Evolutionary conservation across 2,113 vertebrate genomes (phyloP).

Genomic region (Oncorhynchus keta): DNA sequence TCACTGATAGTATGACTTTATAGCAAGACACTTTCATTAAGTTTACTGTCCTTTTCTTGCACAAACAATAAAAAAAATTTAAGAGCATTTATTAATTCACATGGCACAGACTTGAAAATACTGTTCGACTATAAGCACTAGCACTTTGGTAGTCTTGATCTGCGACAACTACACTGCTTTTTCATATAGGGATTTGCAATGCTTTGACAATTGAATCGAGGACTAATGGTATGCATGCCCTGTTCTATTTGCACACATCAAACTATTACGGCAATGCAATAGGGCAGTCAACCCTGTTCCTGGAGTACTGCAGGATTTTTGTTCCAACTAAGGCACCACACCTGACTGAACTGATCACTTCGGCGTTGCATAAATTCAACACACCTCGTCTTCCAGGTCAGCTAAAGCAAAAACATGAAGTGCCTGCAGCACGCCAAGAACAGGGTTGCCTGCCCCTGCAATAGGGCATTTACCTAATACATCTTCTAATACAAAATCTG

Average conservation of each 20-base stretch:
- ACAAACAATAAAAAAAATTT: not conserved
- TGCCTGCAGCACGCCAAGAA: too few relatives aligned
- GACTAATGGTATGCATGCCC: not conserved
- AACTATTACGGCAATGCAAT: constrained; percentile 19
- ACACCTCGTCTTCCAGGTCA: too few relatives aligned
- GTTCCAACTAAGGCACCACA: too few relatives aligned
- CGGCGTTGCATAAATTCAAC: too few relatives aligned
- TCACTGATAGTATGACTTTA: not conserved
- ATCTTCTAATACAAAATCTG: constrained; percentile 27
- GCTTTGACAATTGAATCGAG: not conserved
- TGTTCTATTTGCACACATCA: not conserved
- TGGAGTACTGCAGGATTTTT: too few relatives aligned
- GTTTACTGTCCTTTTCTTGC: not conserved
- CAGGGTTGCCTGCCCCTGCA: too few relatives aligned
- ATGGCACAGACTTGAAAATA: not conserved
- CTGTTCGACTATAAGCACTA: not conserved
- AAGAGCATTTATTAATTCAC: not conserved
- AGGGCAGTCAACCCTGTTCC: constrained; percentile 48
- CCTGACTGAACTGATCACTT: too few relatives aligned
- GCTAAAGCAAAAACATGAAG: too few relatives aligned
- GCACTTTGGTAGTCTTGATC: not conserved
- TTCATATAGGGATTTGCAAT: not conserved
- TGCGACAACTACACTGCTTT: not conserved
- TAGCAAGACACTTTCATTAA: constrained; percentile 8
- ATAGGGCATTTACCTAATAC: constrained; percentile 22